A percentile compares a stretch with the other conserved stretches of the same genome.
Evolutionary conservation across 2,888 invertebrate species (phyloP).

Genomic region (Nymphalis c-album): DNA sequence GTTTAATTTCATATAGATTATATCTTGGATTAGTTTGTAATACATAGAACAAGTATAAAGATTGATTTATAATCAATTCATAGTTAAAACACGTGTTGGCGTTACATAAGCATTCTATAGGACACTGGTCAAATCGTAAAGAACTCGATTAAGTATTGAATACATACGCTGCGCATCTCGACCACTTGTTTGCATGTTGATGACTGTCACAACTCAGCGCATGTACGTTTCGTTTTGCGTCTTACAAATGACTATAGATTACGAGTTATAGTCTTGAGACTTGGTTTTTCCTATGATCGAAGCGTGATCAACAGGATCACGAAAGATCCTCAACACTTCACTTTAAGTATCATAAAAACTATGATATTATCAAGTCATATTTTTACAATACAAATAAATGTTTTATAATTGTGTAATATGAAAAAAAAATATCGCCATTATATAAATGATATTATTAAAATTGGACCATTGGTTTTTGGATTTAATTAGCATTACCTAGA

Average conservation of each 20-base stretch:
- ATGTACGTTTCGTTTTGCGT: not conserved
- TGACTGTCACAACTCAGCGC: conserved; percentile 11
- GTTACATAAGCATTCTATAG: conserved; percentile 21
- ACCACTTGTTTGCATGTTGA: conserved; percentile 17
- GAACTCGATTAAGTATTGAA: conserved; percentile 10
- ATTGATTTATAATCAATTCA: conserved; percentile 9
- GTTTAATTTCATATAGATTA: no score
- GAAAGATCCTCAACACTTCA: no score
- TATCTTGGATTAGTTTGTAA: no score
- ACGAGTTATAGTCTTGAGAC: not conserved
- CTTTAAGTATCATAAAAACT: no score
- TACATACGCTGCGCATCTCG: conserved; percentile 18
- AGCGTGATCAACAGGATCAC: no score
- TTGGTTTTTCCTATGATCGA: not conserved
- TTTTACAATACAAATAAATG: no score
- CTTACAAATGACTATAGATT: not conserved
- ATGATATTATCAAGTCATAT: no score
- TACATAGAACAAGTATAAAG: no score
- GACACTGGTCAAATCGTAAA: conserved; percentile 27
- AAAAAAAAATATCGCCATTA: no score
- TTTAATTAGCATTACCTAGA: not conserved
- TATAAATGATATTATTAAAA: no score
- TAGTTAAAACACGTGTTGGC: conserved; percentile 19
- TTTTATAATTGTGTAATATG: no score
- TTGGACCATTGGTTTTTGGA: not conserved